Percentiles rank a stretch among this genome's conserved stretches.
Evolutionary conservation across 2,888 invertebrate species (phyloP).

Genomic region (Microctonus aethiopoides): DNA sequence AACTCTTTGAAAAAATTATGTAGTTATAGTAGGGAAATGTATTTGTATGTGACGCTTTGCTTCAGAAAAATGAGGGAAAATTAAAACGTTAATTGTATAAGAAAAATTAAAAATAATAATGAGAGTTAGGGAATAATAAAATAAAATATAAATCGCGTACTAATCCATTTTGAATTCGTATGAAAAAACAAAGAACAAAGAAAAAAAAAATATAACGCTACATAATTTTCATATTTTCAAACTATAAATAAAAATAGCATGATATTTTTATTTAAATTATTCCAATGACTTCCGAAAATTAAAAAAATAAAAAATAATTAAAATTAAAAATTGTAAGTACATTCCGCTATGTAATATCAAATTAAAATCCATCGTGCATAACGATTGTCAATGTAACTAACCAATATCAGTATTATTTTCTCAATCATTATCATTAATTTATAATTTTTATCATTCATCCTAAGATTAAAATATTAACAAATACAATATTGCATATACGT

Average conservation of each 20-base stretch:
- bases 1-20: too few species aligned
- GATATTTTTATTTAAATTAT: not conserved
- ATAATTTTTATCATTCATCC: not conserved
- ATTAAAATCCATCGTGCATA: conserved; percentile 6
- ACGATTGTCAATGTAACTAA: conserved; percentile 22
- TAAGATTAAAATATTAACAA: not conserved
- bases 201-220: not conserved
- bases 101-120: not conserved
- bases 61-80: not conserved
- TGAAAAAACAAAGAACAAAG: not conserved
- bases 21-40: not conserved
- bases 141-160: not conserved
- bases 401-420: conserved; percentile 3
- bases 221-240: not conserved
- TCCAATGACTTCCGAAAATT: not conserved
- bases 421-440: not conserved
- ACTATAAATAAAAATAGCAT: conserved; percentile 5
- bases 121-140: not conserved
- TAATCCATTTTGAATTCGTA: not conserved
- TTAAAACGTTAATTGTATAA: too few species aligned
- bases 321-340: conserved; percentile 25
- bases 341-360: conserved; percentile 7
- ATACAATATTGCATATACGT: too few species aligned
- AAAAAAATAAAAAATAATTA: too few species aligned
- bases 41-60: not conserved